These are phyloP conservation scores for Opisthograptis luteolata DNA, from an alignment of 2,888 invertebrate genomes.

Conservation along the genomic window DNA sequence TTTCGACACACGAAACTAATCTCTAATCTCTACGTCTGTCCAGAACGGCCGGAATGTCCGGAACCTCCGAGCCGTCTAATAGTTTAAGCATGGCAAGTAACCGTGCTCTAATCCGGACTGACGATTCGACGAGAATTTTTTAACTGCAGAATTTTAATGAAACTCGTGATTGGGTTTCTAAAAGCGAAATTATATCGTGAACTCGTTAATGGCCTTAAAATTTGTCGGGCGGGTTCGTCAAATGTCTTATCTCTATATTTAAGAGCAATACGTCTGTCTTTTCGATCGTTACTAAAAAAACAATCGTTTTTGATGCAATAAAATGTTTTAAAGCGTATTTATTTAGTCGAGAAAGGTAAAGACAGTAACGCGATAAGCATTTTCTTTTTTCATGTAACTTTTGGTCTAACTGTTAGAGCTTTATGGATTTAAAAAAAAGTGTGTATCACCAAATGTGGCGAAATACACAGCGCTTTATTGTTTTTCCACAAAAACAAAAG, in stretches of 20 bases:
- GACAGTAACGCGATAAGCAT: too few relatives aligned
- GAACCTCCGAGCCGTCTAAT: conserved; percentile 72
- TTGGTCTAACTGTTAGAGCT: too few relatives aligned
- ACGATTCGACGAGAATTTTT: conserved; percentile 32
- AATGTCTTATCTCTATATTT: conserved; percentile 28
- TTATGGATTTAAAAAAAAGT: too few relatives aligned
- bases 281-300: background rate
- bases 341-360: too few relatives aligned
- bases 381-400: too few relatives aligned
- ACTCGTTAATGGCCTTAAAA: conserved; percentile 65
- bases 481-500: too few relatives aligned
- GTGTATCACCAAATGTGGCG: too few relatives aligned
- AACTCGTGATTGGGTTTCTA: conserved; percentile 65
- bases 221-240: conserved; percentile 73
- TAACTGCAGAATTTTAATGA: conserved; percentile 56
- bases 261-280: background rate
- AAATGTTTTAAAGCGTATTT: too few relatives aligned
- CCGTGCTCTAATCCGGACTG: conserved; percentile 68
- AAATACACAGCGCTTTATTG: too few relatives aligned
- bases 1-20: conserved; percentile 79
- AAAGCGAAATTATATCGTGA: conserved; percentile 62
- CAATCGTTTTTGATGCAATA: background rate
- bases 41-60: conserved; percentile 63
- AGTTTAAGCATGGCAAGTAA: conserved; percentile 67
- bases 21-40: conserved; percentile 74